phyloP scores from a whole-genome alignment of 2,113 vertebrate species.

The Chroicocephalus ridibundus region DNA sequence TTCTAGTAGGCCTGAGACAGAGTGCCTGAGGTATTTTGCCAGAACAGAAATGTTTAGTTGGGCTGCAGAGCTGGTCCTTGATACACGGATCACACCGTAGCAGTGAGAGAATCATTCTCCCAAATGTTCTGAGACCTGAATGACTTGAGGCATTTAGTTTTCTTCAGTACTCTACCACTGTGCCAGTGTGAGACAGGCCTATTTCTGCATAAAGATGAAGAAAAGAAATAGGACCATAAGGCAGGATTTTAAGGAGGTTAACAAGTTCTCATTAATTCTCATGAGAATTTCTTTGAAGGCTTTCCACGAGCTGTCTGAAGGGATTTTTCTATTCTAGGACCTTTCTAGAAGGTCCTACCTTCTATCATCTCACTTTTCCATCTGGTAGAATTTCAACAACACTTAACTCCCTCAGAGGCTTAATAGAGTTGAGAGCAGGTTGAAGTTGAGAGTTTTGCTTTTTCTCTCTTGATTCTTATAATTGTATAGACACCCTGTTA shows the following conservation, averaged over 20 bases:
- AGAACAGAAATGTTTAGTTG: background rate
- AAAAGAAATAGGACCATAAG: background rate
- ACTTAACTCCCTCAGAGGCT: background rate
- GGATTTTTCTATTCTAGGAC: background rate
- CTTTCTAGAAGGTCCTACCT: background rate
- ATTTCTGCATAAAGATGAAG: background rate
- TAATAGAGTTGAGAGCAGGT: background rate
- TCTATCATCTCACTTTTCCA: background rate
- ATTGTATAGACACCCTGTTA: background rate
- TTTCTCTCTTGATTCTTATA: background rate
- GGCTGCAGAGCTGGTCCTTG: background rate
- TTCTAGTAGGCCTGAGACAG: background rate
- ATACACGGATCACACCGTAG: background rate
- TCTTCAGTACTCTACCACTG: background rate
- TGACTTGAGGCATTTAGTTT: background rate
- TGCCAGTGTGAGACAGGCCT: background rate
- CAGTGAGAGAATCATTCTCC: background rate
- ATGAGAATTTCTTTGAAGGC: background rate
- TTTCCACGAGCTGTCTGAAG: background rate
- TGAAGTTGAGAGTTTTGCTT: background rate
- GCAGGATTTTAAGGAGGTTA: background rate
- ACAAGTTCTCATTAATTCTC: background rate
- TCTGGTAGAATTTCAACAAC: background rate
- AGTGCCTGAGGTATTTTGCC: background rate
- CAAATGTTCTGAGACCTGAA: background rate